Evolutionary conservation across 2,888 invertebrate species (phyloP), one percentile per base, ranked within the genome.

Genomic region (Pycnomerus fuliginosus): DNA sequence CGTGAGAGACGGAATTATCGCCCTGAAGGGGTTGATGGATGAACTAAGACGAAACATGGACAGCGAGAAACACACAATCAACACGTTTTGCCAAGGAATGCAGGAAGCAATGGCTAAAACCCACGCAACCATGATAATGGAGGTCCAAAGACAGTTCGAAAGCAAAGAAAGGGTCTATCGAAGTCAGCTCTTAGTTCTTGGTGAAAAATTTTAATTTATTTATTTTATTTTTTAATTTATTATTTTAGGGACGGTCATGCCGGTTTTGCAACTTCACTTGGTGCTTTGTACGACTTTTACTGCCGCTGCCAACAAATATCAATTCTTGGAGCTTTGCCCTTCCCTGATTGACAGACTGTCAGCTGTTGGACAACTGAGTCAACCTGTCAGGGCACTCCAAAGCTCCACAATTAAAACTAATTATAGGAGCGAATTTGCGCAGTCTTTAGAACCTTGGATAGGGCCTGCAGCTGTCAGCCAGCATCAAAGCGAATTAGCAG

Each of bases 261-360:
- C 84, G 1, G 82, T 84, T 12, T 74, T 87, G 14, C 84, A 84
- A 60, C 76, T 83, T 46, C 85, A 86, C 60, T 73, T 86, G 16
- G 78, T 85, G 56, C 74, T 85, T 39, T 83, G 85, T 65, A 82
- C 84, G 39, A 82, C 83, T 3, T 85, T 87, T 66, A 82, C 82
- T 22, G 80, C 81, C 39, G 80, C 83, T 5, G 84, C 86, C 2
- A 84, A 83, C 55, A 85, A 85, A 65, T 83, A 84, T 62, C 86
- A 87, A 65, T 85, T 87, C 66, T 75, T 87, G 31, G 85, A 84
- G 61, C 69, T 85, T 42, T 83, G 80, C 12, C 83, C 82, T 60
- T 79, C 79, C 2, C 74, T 85, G 69, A 78, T 85, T 60, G 84
- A 84, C 50, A 73, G 85, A 31, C 69, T 85, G 37, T 75, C 79